Evolutionary conservation across 2,888 invertebrate species (phyloP), one percentile per base, ranked within the genome.

Genomic region (Drosophila phalerata): DNA sequence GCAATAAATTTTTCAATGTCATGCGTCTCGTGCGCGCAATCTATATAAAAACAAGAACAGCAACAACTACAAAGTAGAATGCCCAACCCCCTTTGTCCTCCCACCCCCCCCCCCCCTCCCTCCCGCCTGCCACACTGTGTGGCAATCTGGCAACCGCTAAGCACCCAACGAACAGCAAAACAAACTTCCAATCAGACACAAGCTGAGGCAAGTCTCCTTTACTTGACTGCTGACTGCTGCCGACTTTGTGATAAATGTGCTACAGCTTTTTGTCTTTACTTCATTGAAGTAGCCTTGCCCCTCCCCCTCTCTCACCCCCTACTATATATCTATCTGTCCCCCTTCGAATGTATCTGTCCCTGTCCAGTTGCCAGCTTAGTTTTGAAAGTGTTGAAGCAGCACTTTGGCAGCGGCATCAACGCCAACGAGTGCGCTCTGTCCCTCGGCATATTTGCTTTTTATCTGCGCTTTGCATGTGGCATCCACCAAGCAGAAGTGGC

Each of bases 1-100:
- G 89, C 91, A 91, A 91, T 91, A 91, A 91, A 91, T 91, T 89
- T 88, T 91, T 91, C 91, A 91, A 91, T 91, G 91, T 91, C 91
- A 91, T 77, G 78, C 85, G 89, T 85, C 76, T 81, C 77, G 71
- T 77, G 77, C 78, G 76, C 88, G 73, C 85, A 85, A 87, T 88
- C 81, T 85, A 85, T 80, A 79, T 64, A 72, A 72, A 72, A 79
- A 72, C 61, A 72, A 76, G 53, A 42, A 52, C 48, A 52, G 43
- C 28, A 34, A 42, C 53, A 30, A 53, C 43, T 60, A 68, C 52
- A 57, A 60, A 62, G 64, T 57, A 11, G 28, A 77, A 78, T 74
- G 3, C 79, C 74, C 63, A 62, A 49, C 48, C 56, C 60, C 69
- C 66, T 53, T 38, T 42, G 10, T 42, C 38, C 57, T 15, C 22